Evolutionary conservation across 1,140 invertebrate species (phyloP).

Genomic region (Conus betulinus): DNA sequence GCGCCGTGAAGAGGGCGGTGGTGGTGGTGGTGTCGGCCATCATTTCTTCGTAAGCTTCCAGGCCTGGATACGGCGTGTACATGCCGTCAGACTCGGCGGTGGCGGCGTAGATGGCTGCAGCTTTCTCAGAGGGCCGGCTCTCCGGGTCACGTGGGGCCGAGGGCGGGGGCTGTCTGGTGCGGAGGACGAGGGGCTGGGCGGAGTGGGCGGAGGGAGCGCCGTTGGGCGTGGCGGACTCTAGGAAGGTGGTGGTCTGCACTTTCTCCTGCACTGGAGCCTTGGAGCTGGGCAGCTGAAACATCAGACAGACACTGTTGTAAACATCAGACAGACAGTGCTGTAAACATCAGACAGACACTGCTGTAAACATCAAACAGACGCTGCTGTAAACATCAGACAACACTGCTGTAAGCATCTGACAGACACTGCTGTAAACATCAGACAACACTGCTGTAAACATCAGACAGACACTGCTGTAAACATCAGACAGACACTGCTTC

Average conservation of each 20-base stretch:
- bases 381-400: no score
- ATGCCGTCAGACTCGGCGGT: neutral
- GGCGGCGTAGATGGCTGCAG: neutral
- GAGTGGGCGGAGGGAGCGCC: conserved; percentile 23
- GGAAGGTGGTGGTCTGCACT: conserved; percentile 29
- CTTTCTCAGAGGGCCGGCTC: no score
- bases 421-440: no score
- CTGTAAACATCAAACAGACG: no score
- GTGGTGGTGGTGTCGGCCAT: neutral
- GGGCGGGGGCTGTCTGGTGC: conserved; percentile 25
- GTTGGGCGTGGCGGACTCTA: neutral
- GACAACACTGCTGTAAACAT: no score
- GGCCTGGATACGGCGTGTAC: neutral
- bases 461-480: no score
- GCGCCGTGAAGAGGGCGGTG: neutral
- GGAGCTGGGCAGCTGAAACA: conserved; percentile 34
- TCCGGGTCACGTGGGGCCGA: no score
- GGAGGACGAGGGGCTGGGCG: conserved; percentile 44
- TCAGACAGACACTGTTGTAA: conserved; percentile 11
- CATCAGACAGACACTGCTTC: no score
- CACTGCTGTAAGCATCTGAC: no score
- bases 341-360: no score
- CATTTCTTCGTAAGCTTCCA: conserved; percentile 9
- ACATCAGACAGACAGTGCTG: neutral
- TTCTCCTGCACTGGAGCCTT: conserved; percentile 34